These are phyloP conservation scores for Macrophya annulata DNA, from an alignment of 2,888 invertebrate genomes.

Conservation along the genomic window DNA sequence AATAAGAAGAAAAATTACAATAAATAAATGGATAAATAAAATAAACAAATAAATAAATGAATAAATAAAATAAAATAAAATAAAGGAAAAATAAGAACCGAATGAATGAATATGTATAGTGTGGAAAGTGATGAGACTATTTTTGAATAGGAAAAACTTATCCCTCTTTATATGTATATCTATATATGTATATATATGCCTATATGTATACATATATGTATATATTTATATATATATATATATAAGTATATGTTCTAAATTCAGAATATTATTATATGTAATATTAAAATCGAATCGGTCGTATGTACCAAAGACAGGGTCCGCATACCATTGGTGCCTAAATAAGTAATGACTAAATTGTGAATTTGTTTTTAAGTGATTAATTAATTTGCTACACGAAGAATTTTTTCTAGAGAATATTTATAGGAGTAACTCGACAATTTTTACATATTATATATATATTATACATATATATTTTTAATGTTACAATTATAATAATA, in stretches of 20 bases:
- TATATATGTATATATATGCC: neutral
- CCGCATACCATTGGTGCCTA: conserved; percentile 80
- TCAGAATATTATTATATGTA: conserved; percentile 4
- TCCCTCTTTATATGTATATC: neutral
- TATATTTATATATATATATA: neutral
- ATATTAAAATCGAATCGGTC: conserved; percentile 75
- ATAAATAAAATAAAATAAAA: neutral
- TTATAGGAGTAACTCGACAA: conserved; percentile 78
- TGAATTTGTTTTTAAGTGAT: conserved; percentile 77
- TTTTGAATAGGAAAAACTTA: conserved; percentile 24
- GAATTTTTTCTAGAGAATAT: conserved; percentile 76
- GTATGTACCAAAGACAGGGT: conserved; percentile 80
- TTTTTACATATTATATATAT: conserved; percentile 77
- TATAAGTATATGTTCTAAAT: conserved; percentile 23
- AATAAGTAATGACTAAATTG: conserved; percentile 66
- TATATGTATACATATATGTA: neutral
- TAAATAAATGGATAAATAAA: conserved; percentile 11
- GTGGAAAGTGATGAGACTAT: conserved; percentile 39
- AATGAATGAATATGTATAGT: conserved; percentile 34
- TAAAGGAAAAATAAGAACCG: conserved; percentile 16
- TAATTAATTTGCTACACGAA: conserved; percentile 76
- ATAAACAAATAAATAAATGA: conserved; percentile 6
- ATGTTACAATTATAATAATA: conserved; percentile 74
- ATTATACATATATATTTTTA: conserved; percentile 75
- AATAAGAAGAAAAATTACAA: neutral